Conservation (phyloP, 2,888 invertebrate species). For the Horisme vitalbata region DNA sequence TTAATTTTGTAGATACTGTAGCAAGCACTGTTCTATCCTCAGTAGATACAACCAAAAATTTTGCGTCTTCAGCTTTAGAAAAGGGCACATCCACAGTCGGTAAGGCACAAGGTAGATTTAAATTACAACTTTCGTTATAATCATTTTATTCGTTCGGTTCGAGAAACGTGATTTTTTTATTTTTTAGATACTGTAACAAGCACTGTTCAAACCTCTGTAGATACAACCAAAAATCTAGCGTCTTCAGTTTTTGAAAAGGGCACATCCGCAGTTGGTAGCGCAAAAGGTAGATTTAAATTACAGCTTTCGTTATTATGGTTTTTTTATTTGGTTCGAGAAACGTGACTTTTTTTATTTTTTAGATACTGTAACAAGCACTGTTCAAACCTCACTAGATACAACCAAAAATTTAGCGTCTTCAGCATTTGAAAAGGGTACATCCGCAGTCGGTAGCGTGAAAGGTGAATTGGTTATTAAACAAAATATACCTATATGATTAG, state of each 20-base stretch:
- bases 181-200: slow-evolving; percentile 32
- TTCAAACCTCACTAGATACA: slow-evolving; percentile 46
- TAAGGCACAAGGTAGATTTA: slow-evolving; percentile 46
- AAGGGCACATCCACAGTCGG: slow-evolving; percentile 48
- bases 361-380: slow-evolving; percentile 44
- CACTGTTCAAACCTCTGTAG: slow-evolving; percentile 34
- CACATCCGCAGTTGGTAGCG: slow-evolving; percentile 30
- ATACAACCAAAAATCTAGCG: slow-evolving; percentile 41
- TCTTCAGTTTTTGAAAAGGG: slow-evolving; percentile 40
- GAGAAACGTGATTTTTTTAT: not conserved
- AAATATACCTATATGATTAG: not conserved
- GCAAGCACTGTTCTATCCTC: slow-evolving; percentile 37
- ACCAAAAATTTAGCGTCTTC: slow-evolving; percentile 47
- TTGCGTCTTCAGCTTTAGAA: slow-evolving; percentile 44
- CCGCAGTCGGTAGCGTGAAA: slow-evolving; percentile 22
- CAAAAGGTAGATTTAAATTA: slow-evolving; percentile 15
- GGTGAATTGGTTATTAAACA: slow-evolving; percentile 27
- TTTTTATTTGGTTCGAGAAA: no score
- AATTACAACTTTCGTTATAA: not conserved
- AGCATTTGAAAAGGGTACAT: slow-evolving; percentile 44
- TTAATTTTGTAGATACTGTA: slow-evolving; percentile 29
- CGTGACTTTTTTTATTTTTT: slow-evolving; percentile 21
- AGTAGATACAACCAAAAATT: slow-evolving; percentile 48
- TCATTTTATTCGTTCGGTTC: no score
- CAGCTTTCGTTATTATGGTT: no score